phyloP scores from a whole-genome alignment of 2,113 vertebrate species.

The Sceloporus tristichus region DNA sequence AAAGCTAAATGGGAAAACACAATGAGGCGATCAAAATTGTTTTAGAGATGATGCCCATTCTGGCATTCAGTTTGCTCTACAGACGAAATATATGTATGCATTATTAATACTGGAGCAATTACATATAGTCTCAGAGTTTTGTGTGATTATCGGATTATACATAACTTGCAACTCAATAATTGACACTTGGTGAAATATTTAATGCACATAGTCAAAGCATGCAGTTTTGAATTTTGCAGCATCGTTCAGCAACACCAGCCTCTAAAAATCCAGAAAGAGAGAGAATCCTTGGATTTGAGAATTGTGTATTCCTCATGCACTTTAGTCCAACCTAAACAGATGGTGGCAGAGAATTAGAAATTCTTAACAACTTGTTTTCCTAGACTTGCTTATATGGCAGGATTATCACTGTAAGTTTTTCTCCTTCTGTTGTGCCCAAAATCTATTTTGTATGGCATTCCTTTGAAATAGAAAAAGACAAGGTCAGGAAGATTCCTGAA shows the following conservation, averaged over 20 bases:
- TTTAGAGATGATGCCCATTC: no score
- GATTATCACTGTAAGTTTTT: background rate
- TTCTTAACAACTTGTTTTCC: background rate
- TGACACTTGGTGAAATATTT: background rate
- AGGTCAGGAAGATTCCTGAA: no score
- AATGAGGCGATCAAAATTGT: no score
- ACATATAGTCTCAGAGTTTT: background rate
- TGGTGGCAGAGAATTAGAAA: slow-evolving; percentile 3
- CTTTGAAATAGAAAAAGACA: no score
- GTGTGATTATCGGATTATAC: background rate
- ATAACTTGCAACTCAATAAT: background rate
- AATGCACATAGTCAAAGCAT: background rate
- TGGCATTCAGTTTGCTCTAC: no score
- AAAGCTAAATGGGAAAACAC: no score
- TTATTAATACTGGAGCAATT: background rate
- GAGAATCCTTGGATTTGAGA: background rate
- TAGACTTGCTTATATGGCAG: background rate
- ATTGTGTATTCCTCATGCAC: background rate
- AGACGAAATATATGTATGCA: background rate
- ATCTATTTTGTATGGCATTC: background rate
- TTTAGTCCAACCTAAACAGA: background rate
- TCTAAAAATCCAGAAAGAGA: background rate
- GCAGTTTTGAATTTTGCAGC: background rate
- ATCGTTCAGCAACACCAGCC: background rate
- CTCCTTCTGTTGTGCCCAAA: background rate